Conservation (phyloP, 2,888 invertebrate species). For the Mycalesis mineus region DNA sequence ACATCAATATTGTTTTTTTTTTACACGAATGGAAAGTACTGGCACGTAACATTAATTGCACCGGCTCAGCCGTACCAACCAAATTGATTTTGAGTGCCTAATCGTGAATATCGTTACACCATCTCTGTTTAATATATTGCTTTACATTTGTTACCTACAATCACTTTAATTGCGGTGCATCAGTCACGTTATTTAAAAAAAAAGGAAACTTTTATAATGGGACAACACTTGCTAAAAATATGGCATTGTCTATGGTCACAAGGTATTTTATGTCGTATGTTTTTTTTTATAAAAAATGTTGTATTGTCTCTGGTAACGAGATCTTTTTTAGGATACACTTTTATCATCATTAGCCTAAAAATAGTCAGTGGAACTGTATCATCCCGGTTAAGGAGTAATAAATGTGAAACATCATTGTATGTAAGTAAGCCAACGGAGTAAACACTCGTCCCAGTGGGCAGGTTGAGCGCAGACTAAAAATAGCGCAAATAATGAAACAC, state of each 20-base stretch:
- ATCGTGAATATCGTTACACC: slow-evolving; percentile 53
- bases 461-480: slow-evolving; percentile 73
- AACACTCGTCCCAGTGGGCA: slow-evolving; percentile 68
- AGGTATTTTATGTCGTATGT: neutral
- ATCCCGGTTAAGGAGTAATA: slow-evolving; percentile 45
- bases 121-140: slow-evolving; percentile 56
- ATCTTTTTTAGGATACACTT: neutral
- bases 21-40: slow-evolving; percentile 52
- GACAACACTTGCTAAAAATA: neutral
- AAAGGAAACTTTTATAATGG: slow-evolving; percentile 30
- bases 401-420: slow-evolving; percentile 62
- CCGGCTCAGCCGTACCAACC: slow-evolving; percentile 50
- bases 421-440: slow-evolving; percentile 65
- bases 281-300: neutral
- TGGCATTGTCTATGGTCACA: neutral
- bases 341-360: neutral
- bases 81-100: slow-evolving; percentile 67
- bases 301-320: neutral
- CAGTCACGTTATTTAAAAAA: slow-evolving; percentile 35
- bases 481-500: slow-evolving; percentile 75
- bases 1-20: slow-evolving; percentile 58
- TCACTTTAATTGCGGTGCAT: slow-evolving; percentile 51
- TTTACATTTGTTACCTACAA: slow-evolving; percentile 52
- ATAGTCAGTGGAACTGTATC: slow-evolving; percentile 9
- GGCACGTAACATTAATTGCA: slow-evolving; percentile 64